Base-by-base conservation (phyloP, 2,113 vertebrate genomes). In the Nesogale talazaci region DNA sequence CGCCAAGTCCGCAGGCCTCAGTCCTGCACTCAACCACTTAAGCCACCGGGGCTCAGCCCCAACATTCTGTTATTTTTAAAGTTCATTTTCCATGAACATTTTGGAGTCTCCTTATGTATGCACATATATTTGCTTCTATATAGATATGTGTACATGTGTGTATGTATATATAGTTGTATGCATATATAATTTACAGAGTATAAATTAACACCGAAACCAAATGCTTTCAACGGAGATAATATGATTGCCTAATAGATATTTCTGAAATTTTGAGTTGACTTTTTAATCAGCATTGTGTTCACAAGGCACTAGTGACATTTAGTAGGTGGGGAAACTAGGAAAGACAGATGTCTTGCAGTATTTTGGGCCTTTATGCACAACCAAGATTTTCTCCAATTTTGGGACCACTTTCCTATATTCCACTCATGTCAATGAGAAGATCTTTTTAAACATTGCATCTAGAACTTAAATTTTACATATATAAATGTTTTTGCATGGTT, bases 391-490 rank as follows among this genome's bases (percentile, higher is more conserved):
- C 22, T 29, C 3, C 6, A 29, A 20, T 84, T 92, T 22, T 34
- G 80, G 25, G 27, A 22, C 40, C n/a, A 65, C 40, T 86, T 74
- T 29, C 31, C 61, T 27, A 34, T 31, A 14, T 61, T 23, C 12
- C 16, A 61, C 59, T 61, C 14, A n/a, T 72, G 17, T 65, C 56
- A 19, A 7, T 34, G 11, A 83, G 67, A 78, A 76, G 14, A 7
- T 42, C 83, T 29, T 31, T 92, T 61, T 52, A 84, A 89, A 42
- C 80, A 76, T 61, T 86, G 25, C 74, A 67, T 42, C 2, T 78
- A 65, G 4, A 75, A 42, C 23, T 74, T 89, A 36, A 83, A 17
- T 83, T 80, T 89, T 78, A 31, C 78, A 83, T 61, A 86, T 77
- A 79, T 1, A 56, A 38, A 86, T 56, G 2, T 67, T 81, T 93